A percentile compares a stretch with the other conserved stretches of the same genome.
These are phyloP conservation scores for Brachyrhaphis roseni DNA, from an alignment of 2,797 vertebrate species.

Conservation along the genomic window DNA sequence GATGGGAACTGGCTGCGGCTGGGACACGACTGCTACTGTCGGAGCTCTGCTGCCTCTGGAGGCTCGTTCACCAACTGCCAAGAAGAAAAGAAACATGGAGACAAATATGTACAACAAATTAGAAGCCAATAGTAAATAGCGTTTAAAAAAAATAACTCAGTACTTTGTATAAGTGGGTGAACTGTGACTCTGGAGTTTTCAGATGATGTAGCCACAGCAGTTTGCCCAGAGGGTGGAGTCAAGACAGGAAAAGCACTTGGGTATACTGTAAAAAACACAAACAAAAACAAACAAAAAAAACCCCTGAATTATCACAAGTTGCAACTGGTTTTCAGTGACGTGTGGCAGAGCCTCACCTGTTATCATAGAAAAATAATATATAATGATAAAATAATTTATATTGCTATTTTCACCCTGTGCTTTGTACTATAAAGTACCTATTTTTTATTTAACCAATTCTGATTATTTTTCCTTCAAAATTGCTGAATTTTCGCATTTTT, in stretches of 20 bases:
- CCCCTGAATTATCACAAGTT: neutral
- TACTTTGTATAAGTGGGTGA: constrained; percentile 58
- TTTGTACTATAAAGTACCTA: no score
- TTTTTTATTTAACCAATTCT: no score
- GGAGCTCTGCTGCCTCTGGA: neutral
- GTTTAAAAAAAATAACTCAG: neutral
- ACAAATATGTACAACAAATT: neutral
- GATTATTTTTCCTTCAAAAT: no score
- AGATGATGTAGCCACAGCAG: neutral
- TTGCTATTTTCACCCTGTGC: no score
- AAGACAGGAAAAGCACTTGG: constrained; percentile 62
- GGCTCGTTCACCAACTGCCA: constrained; percentile 35
- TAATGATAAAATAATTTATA: no score
- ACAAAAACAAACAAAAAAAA: constrained; percentile 14
- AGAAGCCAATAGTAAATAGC: neutral
- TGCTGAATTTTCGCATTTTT: no score
- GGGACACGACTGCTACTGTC: constrained; percentile 23
- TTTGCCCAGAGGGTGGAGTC: constrained; percentile 18
- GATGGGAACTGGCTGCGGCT: constrained; percentile 47
- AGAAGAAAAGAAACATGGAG: neutral
- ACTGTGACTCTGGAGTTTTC: constrained; percentile 11
- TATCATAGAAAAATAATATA: no score
- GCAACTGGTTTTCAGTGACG: neutral
- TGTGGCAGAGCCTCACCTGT: no score
- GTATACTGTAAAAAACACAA: constrained; percentile 18